Evolutionary conservation across 2,888 invertebrate genomes (phyloP), one percentile per base, ranked within the genome.

Genomic region (Dolichomitus sp.): DNA sequence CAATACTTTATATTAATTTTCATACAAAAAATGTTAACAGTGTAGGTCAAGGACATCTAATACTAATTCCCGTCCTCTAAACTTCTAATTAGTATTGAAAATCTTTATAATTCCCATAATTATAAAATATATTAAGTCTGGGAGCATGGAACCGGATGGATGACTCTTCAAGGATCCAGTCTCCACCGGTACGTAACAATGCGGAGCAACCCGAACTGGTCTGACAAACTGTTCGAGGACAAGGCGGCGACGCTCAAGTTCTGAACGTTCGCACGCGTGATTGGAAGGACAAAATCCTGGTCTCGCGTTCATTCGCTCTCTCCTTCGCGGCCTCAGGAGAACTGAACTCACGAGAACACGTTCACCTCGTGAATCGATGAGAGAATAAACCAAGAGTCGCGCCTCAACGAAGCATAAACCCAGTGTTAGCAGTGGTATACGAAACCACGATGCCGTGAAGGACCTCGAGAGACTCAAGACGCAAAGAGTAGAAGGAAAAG

Each of bases 361-460:
- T 82, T 82, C 45, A 78, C 81, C 81, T 82, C 80, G 80, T 40
- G 68, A 65, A 78, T 82, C 69, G 57, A 65, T 65, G 65, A 54
- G 69, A 74, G 54, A 70, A 69, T 61, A 23, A 68, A 66, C 48
- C 50, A 50, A 83, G 27, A 48, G 37, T 61, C 66, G 59, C 70
- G 42, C 50, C 45, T 40, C 48, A 65, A n/a, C 23, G 69, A 82
- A 65, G 19, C 66, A 76, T 76, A 72, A 72, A 59, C 42, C 48
- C 54, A 54, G 40, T 65, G 23, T 50, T 42, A 19, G 48, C 37
- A 66, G 59, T 69, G 37, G 11, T 73, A 45, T 27, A 54, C 48
- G 74, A 78, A 82, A 63, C 48, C 78, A 57, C 48, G 52, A 57
- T 27, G 23, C 72, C 77, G 72, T 77, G 77, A 81, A 77, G 50